Conservation (phyloP, 2,888 invertebrate genomes). For the Carterocephalus palaemon region DNA sequence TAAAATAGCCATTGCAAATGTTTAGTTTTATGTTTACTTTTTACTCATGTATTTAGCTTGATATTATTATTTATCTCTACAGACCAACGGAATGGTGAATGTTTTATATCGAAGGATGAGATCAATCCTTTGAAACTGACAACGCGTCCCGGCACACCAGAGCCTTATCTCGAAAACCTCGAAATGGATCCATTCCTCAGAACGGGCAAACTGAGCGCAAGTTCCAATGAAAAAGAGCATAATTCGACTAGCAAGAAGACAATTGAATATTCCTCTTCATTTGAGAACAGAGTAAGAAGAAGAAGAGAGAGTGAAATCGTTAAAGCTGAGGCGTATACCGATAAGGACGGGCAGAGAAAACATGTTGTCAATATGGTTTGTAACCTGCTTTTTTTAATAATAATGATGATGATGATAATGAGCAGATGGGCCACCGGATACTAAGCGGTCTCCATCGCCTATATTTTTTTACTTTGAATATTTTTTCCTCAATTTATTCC, state of each 20-base stretch:
- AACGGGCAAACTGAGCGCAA: conserved; percentile 57
- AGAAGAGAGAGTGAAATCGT: conserved; percentile 84
- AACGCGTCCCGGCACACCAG: conserved; percentile 61
- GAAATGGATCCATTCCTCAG: conserved; percentile 63
- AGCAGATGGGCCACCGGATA: too few relatives aligned
- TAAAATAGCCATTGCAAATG: too few relatives aligned
- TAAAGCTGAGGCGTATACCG: conserved; percentile 83
- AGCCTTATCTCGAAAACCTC: conserved; percentile 72
- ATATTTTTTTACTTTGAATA: too few relatives aligned
- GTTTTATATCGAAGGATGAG: conserved; percentile 78
- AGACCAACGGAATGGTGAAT: conserved; percentile 83
- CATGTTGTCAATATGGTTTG: conserved; percentile 87
- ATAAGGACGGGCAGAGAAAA: conserved; percentile 83
- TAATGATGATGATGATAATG: too few relatives aligned
- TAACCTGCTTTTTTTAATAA: too few relatives aligned
- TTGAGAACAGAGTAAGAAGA: conserved; percentile 72
- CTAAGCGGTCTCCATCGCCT: too few relatives aligned
- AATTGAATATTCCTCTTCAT: conserved; percentile 47
- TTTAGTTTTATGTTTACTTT: too few relatives aligned
- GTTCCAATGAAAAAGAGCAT: conserved; percentile 54
- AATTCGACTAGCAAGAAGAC: conserved; percentile 50
- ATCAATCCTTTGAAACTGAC: conserved; percentile 83
- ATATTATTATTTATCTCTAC: conserved; percentile 30
- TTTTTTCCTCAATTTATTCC: too few relatives aligned
- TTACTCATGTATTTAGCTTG: too few relatives aligned